These are phyloP conservation scores for Phenganax stokvisi DNA, from an alignment of 92 coral and sea anemone genomes.

Conservation along the genomic window DNA sequence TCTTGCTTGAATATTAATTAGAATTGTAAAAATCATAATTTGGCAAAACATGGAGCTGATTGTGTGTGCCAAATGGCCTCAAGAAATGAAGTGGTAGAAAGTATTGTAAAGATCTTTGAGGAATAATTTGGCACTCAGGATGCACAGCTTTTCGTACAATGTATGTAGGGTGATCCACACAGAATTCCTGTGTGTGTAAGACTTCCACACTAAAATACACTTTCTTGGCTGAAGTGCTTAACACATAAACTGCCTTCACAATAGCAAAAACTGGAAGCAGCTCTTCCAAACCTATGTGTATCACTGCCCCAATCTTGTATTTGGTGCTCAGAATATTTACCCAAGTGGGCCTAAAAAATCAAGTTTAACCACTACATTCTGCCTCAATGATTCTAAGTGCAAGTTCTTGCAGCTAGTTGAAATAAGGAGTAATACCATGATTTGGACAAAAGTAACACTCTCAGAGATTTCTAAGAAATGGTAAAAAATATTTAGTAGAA, in stretches of 20 bases:
- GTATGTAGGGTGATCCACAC: slow-evolving; percentile 37
- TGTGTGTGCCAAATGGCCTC: slow-evolving; percentile 26
- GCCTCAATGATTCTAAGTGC: too few species aligned
- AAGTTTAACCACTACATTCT: too few species aligned
- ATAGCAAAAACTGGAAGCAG: slow-evolving; percentile 7
- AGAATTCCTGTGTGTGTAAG: slow-evolving; percentile 38
- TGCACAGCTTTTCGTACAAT: slow-evolving; percentile 22
- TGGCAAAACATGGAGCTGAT: slow-evolving; percentile 31
- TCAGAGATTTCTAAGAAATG: background rate
- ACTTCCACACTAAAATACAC: slow-evolving; percentile 32
- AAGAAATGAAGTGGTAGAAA: slow-evolving; percentile 44
- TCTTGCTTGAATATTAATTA: background rate
- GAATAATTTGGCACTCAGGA: slow-evolving; percentile 19
- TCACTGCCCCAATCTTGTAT: background rate
- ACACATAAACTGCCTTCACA: slow-evolving; percentile 20
- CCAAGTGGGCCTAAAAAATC: too few species aligned
- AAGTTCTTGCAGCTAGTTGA: too few species aligned
- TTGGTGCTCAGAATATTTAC: too few species aligned
- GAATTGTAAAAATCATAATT: slow-evolving; percentile 43
- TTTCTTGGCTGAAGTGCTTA: slow-evolving; percentile 36
- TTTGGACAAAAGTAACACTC: too few species aligned
- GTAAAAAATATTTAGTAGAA: background rate
- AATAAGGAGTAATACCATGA: too few species aligned
- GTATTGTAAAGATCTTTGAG: slow-evolving; percentile 41
- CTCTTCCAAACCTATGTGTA: slow-evolving; percentile 7